Evolutionary conservation across 2,888 invertebrate species (phyloP).

Genomic region (Dryocosmus kuriphilus): DNA sequence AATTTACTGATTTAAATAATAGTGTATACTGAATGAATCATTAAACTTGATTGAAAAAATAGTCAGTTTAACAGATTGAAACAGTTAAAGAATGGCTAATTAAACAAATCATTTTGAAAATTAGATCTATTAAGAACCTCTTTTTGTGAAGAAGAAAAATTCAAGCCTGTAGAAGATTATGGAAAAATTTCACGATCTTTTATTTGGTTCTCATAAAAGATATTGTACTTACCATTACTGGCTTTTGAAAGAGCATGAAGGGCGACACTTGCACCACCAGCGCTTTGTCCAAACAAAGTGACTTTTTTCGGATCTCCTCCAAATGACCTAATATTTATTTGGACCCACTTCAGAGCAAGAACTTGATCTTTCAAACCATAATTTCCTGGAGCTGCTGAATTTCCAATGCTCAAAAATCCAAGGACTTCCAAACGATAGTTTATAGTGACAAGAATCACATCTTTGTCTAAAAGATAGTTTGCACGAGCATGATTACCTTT

Average conservation of each 20-base stretch:
- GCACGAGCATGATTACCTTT: background rate
- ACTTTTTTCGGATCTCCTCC: conserved; percentile 50
- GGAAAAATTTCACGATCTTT: too few species aligned
- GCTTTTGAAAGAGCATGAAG: conserved; percentile 45
- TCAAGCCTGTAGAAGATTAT: too few species aligned
- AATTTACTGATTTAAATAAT: too few species aligned
- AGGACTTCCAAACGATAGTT: conserved; percentile 17
- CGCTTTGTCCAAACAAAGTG: conserved; percentile 51
- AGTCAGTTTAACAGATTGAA: too few species aligned
- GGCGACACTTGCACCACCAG: conserved; percentile 51
- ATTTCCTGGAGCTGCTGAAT: conserved; percentile 51
- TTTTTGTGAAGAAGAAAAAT: too few species aligned
- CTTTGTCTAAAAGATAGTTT: background rate
- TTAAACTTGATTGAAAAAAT: too few species aligned
- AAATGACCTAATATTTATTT: conserved; percentile 46
- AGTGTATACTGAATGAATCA: too few species aligned
- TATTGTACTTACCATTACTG: background rate
- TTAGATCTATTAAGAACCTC: too few species aligned
- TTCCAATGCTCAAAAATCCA: conserved; percentile 52
- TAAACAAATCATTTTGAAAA: too few species aligned
- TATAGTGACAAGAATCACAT: background rate
- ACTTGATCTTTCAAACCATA: conserved; percentile 53
- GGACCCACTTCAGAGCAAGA: conserved; percentile 47
- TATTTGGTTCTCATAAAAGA: too few species aligned
- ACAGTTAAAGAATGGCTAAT: too few species aligned